Conservation (phyloP, 2,888 invertebrate species). For the Mechanitis mazaeus region DNA sequence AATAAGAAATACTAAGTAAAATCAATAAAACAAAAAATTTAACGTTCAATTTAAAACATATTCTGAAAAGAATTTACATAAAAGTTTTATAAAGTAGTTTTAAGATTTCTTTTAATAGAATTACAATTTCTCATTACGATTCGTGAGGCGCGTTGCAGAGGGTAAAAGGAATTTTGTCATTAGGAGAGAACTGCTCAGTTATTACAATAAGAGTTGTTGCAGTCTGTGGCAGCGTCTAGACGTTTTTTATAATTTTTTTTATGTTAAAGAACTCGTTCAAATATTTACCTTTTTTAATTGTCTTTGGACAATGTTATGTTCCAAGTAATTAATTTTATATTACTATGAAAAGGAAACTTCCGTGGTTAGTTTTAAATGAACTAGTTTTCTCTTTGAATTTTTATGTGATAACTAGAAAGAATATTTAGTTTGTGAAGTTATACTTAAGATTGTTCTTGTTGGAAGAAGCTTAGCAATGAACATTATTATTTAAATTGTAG, state of each 20-base stretch:
- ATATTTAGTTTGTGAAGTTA: neutral
- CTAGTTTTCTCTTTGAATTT: neutral
- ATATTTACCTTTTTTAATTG: constrained; percentile 7
- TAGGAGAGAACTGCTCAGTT: constrained; percentile 38
- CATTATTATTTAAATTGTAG: too few species aligned
- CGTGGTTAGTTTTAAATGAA: constrained; percentile 3
- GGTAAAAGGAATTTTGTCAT: constrained; percentile 43
- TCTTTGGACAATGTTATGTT: constrained; percentile 7
- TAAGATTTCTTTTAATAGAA: too few species aligned
- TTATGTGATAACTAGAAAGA: neutral
- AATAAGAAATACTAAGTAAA: neutral
- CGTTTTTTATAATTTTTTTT: constrained; percentile 16
- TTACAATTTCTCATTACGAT: constrained; percentile 11
- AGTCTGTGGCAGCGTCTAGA: constrained; percentile 27
- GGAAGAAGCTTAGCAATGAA: too few species aligned
- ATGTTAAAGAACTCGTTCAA: constrained; percentile 6
- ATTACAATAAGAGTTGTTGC: constrained; percentile 41
- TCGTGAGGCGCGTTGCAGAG: constrained; percentile 30
- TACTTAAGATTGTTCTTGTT: neutral
- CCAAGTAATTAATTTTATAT: constrained; percentile 7
- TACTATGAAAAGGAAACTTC: constrained; percentile 2
- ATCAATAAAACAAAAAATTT: too few species aligned
- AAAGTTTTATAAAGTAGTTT: neutral
- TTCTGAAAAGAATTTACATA: too few species aligned
- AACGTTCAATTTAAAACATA: too few species aligned